Evolutionary conservation across 2,113 vertebrate species (phyloP).

Genomic region (Abramis brama): DNA sequence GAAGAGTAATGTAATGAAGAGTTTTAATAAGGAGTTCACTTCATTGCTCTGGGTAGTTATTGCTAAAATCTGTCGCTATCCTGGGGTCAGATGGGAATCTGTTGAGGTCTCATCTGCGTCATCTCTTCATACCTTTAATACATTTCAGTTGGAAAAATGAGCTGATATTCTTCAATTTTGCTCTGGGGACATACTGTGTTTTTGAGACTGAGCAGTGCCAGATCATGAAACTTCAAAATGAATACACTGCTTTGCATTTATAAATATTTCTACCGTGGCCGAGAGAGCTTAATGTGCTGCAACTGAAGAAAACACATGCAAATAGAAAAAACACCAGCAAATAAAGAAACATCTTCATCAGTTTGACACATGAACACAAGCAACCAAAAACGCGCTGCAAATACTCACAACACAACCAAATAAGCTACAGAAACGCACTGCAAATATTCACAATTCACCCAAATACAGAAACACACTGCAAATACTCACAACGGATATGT

Average conservation of each 20-base stretch:
- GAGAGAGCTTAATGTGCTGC: no score
- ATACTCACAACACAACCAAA: no score
- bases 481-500: no score
- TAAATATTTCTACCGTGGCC: not conserved
- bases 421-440: no score
- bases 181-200: not conserved
- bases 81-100: conserved; percentile 25
- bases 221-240: not conserved
- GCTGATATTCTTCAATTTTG: conserved; percentile 4
- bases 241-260: not conserved
- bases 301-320: no score
- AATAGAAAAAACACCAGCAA: no score
- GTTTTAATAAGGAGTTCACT: conserved; percentile 13
- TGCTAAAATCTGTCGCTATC: not conserved
- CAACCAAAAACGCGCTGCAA: no score
- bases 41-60: not conserved
- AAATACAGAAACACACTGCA: no score
- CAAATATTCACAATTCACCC: no score
- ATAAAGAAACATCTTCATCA: no score
- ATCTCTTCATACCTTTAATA: conserved; percentile 5
- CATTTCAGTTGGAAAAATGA: not conserved
- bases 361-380: no score
- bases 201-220: conserved; percentile 7
- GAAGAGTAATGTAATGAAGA: not conserved
- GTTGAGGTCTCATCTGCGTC: not conserved